Base-by-base conservation (phyloP, 2,113 vertebrate genomes). In the Junco hyemalis region DNA sequence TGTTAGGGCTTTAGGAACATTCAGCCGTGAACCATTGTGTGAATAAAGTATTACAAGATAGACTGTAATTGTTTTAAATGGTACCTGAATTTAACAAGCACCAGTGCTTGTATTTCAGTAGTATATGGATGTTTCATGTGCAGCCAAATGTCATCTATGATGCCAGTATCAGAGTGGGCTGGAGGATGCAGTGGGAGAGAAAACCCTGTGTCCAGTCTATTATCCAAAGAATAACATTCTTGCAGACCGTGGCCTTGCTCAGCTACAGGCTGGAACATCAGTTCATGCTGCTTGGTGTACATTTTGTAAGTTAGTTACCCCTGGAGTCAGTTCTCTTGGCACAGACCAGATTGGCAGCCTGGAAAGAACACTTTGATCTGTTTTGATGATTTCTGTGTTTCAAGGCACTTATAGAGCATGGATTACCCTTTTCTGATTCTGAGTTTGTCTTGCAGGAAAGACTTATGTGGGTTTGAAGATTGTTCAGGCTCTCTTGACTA, bases 381-480 rank as follows among this genome's bases (percentile, higher is more conserved):
- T 2, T 81, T 84, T 92, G 83, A 48, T 36, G 15, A 88, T 81
- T 60, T 68, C 35, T 92, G 10, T 68, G 35, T 83, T 92, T 90
- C 47, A 59, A n/a, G 45, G 22, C n/a, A 29, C 16, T 28, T n/a
- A 2, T 8, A 56, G 26, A 47, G 22, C 4, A 4, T 51, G 25
- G 12, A 36, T 69, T 60, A 81, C 19, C 51, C 50, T 38, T 73
- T 36, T 91, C 50, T 95, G 38, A 92, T 47, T 92, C 92, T 95
- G 81, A 68, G n/a, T 11, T 95, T 93, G 35, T 94, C 95, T 97
- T 95, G 63, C 93, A 99, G 99, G 99, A 76, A 99, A 99, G 98
- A 99, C 99, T 29, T 97, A 99, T 0, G 98, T 99, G 23, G 99
- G 99, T 48, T 97, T 99, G 82, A 99, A 99, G 97, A 99, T 99